These are phyloP conservation scores for Colius striatus DNA, from an alignment of 2,113 vertebrate species.

Conservation along the genomic window DNA sequence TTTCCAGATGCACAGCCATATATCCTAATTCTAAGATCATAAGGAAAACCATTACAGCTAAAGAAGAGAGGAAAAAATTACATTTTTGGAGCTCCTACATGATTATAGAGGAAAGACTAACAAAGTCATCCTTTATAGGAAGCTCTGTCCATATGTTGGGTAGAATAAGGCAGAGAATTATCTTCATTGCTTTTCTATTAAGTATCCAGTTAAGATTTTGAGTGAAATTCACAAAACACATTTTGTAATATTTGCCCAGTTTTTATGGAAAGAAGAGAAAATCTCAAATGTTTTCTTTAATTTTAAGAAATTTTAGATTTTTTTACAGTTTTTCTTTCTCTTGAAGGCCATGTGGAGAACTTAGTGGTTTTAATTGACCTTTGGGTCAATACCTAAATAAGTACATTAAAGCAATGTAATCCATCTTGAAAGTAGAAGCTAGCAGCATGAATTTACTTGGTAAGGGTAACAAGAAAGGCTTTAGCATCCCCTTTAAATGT, in stretches of 20 bases:
- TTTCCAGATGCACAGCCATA: slow-evolving; percentile 55
- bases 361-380: not conserved
- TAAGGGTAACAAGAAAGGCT: not conserved
- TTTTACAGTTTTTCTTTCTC: not conserved
- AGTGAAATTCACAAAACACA: not conserved
- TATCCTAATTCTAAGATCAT: slow-evolving; percentile 7
- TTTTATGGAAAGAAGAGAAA: not conserved
- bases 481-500: not conserved
- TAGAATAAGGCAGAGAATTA: not conserved
- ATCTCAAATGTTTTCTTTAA: not conserved
- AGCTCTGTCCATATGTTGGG: not conserved
- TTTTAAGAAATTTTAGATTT: not conserved
- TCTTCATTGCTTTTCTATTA: not conserved
- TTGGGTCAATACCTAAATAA: not conserved
- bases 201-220: not conserved
- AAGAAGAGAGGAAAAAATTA: not conserved
- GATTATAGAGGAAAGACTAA: not conserved
- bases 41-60: not conserved
- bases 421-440: not conserved
- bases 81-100: not conserved
- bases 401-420: not conserved
- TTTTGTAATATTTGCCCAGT: not conserved
- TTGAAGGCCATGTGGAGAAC: not conserved
- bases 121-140: not conserved
- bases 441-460: not conserved